Percentiles rank a stretch among this genome's conserved stretches.
phyloP scores from a whole-genome alignment of 2,888 invertebrate species.

The Drosophila merina region DNA sequence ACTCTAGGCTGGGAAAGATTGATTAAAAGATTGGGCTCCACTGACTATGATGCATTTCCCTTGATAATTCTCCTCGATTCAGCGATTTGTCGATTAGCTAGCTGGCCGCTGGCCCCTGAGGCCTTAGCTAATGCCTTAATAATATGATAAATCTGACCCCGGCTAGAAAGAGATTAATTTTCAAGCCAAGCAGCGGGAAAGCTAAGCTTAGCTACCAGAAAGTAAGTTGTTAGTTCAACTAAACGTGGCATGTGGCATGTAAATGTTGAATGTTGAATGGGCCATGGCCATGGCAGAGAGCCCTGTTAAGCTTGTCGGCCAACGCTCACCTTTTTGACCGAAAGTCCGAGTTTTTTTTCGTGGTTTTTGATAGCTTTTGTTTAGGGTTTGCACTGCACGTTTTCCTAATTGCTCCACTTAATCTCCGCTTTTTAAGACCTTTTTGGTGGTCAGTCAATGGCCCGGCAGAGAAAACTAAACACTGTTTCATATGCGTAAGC shows the following conservation, averaged over 20 bases:
- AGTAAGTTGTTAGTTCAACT: conserved; percentile 41
- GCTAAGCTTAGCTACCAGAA: conserved; percentile 3
- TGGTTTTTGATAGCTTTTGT: conserved; percentile 38
- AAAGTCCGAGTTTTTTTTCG: conserved; percentile 9
- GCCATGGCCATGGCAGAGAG: conserved; percentile 28
- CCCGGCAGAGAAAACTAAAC: conserved; percentile 57
- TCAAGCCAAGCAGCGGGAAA: conserved; percentile 19
- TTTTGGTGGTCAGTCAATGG: conserved; percentile 63
- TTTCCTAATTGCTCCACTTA: conserved; percentile 68
- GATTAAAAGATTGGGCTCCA: conserved; percentile 38
- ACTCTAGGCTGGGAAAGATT: conserved; percentile 19
- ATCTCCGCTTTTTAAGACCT: conserved; percentile 56
- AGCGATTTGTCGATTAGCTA: conserved; percentile 6
- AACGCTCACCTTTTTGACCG: conserved; percentile 46
- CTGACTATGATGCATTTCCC: conserved; percentile 46
- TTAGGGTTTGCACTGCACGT: conserved; percentile 45
- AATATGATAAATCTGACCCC: conserved; percentile 30
- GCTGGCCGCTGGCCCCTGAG: conserved; percentile 4
- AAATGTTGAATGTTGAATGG: conserved; percentile 1
- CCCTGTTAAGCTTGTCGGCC: background rate
- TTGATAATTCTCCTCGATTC: conserved; percentile 35
- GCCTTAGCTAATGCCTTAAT: conserved; percentile 41
- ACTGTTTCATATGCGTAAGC: conserved; percentile 29
- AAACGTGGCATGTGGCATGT: conserved; percentile 41
- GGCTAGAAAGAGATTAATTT: conserved; percentile 47